These are phyloP conservation scores for Vollenhovia emeryi DNA, from an alignment of 1,140 invertebrate genomes.

Conservation along the genomic window DNA sequence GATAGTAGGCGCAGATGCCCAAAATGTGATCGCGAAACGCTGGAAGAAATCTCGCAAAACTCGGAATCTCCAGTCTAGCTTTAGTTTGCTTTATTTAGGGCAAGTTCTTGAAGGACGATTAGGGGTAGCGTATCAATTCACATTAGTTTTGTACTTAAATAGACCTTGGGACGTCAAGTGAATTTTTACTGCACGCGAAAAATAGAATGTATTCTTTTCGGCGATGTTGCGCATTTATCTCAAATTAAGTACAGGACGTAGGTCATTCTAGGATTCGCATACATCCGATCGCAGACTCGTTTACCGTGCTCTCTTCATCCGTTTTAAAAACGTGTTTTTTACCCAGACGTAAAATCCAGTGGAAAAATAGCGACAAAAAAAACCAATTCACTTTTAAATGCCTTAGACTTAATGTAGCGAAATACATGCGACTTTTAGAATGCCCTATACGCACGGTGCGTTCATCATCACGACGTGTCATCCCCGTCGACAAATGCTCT, in stretches of 20 bases:
- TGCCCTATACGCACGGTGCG: not conserved
- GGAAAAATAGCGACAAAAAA: not conserved
- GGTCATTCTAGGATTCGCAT: conserved; percentile 29
- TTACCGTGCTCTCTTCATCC: not conserved
- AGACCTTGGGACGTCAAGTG: not conserved
- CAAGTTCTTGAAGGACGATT: not conserved
- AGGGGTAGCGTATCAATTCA: not conserved
- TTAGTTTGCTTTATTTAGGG: conserved; percentile 28
- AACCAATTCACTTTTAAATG: not conserved
- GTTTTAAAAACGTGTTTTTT: not conserved
- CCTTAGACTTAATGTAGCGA: not conserved
- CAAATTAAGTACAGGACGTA: not conserved
- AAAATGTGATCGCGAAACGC: conserved; percentile 22
- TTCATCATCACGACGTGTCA: not conserved
- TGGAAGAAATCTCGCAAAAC: conserved; percentile 26
- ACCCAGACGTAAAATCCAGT: not conserved
- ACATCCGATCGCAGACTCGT: not conserved
- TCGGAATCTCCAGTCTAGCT: conserved; percentile 29
- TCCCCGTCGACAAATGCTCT: not conserved
- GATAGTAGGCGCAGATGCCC: conserved; percentile 49
- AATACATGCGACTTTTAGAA: conserved; percentile 13
- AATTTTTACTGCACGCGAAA: conserved; percentile 18
- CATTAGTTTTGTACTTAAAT: conserved; percentile 60
- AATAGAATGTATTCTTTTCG: conserved; percentile 7
- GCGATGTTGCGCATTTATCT: conserved; percentile 16